phyloP scores from a whole-genome alignment of 2,797 vertebrate genomes.

The Lophotriccus pileatus region DNA sequence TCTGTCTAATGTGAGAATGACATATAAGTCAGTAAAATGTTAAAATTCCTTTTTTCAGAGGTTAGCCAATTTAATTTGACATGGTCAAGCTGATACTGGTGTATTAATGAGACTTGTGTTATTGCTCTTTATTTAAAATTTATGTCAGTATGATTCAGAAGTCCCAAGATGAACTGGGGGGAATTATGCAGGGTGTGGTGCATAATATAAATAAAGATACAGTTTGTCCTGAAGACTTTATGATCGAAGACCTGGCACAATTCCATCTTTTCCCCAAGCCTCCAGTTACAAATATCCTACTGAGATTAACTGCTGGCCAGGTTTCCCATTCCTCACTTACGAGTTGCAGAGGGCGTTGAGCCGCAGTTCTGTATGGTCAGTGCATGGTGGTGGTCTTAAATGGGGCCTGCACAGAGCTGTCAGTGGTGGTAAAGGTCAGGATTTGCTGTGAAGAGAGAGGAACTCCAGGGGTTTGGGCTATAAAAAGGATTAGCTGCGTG shows the following conservation, averaged over 20 bases:
- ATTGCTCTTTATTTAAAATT: background rate
- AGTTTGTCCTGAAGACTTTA: background rate
- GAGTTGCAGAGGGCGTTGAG: rapidly evolving
- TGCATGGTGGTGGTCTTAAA: background rate
- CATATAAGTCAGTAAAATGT: background rate
- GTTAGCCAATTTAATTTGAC: background rate
- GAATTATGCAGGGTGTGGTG: background rate
- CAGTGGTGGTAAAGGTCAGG: background rate
- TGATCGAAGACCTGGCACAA: background rate
- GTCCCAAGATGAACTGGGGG: background rate
- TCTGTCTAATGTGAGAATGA: background rate
- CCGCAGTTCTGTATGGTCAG: background rate
- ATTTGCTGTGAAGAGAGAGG: background rate
- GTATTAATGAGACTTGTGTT: background rate
- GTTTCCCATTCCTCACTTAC: background rate
- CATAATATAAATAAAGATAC: background rate
- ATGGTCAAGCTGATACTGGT: background rate
- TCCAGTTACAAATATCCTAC: background rate
- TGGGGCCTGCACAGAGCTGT: background rate
- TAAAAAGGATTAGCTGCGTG: background rate
- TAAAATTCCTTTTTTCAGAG: background rate
- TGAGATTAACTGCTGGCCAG: background rate
- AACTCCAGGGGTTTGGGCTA: constrained; percentile 15
- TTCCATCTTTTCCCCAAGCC: background rate
- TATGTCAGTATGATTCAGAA: background rate